phyloP scores from a whole-genome alignment of 2,797 vertebrate genomes.

The Prunella strophiata region DNA sequence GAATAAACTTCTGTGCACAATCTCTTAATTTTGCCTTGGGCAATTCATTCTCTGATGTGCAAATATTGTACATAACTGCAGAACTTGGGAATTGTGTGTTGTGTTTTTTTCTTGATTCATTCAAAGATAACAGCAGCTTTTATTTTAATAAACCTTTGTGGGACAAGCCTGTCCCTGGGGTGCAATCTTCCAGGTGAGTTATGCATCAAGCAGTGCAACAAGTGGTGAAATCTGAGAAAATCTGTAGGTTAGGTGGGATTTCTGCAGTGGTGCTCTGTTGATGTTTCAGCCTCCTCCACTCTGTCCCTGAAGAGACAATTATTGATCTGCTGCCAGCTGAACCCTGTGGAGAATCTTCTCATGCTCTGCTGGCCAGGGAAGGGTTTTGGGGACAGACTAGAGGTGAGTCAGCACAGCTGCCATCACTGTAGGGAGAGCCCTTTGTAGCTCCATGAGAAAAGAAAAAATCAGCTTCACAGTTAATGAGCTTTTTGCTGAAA shows the following conservation, averaged over 20 bases:
- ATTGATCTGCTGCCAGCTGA: background rate
- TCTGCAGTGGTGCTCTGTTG: background rate
- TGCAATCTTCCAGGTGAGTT: background rate
- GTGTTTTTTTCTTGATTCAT: background rate
- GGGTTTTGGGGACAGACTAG: background rate
- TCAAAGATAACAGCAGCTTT: background rate
- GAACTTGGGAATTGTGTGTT: background rate
- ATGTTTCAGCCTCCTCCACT: background rate
- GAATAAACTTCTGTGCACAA: background rate
- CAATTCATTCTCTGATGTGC: conserved; percentile 4
- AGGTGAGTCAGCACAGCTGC: background rate
- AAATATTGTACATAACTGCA: conserved; percentile 36
- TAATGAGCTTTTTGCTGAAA: background rate
- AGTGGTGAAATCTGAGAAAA: background rate
- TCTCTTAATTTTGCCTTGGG: background rate
- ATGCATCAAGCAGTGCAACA: background rate
- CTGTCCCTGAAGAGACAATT: background rate
- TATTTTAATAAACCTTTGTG: background rate
- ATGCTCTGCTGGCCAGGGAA: background rate
- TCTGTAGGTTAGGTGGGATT: background rate
- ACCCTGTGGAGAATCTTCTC: background rate
- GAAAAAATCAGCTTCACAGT: background rate
- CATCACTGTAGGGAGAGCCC: background rate
- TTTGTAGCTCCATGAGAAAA: background rate
- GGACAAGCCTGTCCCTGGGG: background rate